Evolutionary conservation across 1,140 invertebrate species (phyloP).

Genomic region (Danaus plexippus): DNA sequence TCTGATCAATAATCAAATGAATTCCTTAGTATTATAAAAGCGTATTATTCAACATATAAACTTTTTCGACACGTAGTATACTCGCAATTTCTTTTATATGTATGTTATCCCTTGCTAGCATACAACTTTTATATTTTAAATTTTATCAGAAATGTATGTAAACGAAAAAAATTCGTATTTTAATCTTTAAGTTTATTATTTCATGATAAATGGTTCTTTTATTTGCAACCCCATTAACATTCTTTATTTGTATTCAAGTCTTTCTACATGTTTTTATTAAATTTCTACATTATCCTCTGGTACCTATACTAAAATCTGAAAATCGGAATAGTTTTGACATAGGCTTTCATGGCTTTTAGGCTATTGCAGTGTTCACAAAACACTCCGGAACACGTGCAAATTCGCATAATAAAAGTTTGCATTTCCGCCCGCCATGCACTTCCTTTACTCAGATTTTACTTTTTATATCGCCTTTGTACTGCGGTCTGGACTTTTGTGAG

Average conservation of each 20-base stretch:
- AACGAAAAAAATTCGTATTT: no score
- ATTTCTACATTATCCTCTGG: constrained; percentile 6
- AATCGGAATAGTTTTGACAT: constrained; percentile 39
- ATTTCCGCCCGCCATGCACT: constrained; percentile 69
- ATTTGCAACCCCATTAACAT: neutral
- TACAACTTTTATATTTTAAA: no score
- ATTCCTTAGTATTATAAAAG: neutral
- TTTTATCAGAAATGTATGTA: no score
- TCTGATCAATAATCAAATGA: neutral
- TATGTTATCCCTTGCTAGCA: no score
- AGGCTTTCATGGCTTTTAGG: constrained; percentile 48
- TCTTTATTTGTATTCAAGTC: neutral
- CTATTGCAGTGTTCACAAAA: constrained; percentile 56
- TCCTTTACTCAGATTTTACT: constrained; percentile 68
- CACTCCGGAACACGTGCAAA: constrained; percentile 66
- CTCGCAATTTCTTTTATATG: no score
- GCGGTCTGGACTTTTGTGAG: constrained; percentile 59
- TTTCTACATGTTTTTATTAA: neutral
- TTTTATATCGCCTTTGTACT: constrained; percentile 63
- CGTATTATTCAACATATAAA: no score
- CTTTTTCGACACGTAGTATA: no score
- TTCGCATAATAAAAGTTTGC: constrained; percentile 69
- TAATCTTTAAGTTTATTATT: no score
- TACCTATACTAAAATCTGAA: constrained; percentile 30
- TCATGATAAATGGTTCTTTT: no score